Base-by-base conservation (phyloP, 53 echinoderm and acorn worm genomes). In the Luidia sarsii region DNA sequence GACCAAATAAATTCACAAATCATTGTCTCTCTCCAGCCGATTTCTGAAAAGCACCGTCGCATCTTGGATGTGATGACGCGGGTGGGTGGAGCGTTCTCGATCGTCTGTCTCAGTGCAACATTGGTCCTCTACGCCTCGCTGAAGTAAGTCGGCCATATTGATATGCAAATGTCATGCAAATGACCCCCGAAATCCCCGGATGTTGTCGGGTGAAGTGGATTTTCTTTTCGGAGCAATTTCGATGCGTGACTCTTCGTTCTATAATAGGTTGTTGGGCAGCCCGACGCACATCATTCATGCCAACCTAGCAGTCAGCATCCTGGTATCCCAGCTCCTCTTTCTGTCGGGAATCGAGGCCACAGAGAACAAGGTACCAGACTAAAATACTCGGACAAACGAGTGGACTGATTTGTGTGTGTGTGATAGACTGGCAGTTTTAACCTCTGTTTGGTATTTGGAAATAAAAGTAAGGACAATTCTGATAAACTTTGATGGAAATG, bases 61-160 rank as follows among this genome's bases (percentile, higher is more conserved):
- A 65, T 84, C 16, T 39, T 91, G 71, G 88, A 91, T 23, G 38
- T 73, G 24, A 31, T 91, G 16, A 80, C 80, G 1, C 63, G 84
- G 39, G 39, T 84, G 41, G 91, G 91, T 2, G 70, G 71, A 20
- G 64, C 52, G 15, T 24, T 83, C 0, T 91, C 91, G 0, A 65
- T 91, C 1, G 69, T 77, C 4, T 70, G 77, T 23, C 67, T 91
- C 21, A 49, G 84, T 18, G 19, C 82, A 5, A 84, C 88, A 6
- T 49, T 91, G 8, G 43, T 75, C 18, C 63, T 81, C 7, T 91
- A 81, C 55, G 33, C 65, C 29, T 62, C 46, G 36, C 80, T 91
- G 4, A 80, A 75, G 91, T 91, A 84, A 82, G 86, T 71, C 11
- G 41, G 41, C 11, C 11, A 41, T 41, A 7, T n/a, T n/a, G n/a